Evolutionary conservation across 2,113 vertebrate species (phyloP).

Genomic region (Pseudonaja textilis): DNA sequence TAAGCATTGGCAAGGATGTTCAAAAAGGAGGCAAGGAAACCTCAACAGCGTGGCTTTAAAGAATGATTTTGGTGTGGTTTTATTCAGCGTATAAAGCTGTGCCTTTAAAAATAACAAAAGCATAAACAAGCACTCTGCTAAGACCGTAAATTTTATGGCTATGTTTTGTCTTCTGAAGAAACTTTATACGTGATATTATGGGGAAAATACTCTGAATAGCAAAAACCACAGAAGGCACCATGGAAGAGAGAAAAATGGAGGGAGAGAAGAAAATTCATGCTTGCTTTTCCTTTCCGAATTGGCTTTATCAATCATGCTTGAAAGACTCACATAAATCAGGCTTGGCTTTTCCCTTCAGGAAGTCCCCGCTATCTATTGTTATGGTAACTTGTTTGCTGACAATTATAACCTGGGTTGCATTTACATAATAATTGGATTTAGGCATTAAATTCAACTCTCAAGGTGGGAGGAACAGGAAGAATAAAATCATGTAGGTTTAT

Average conservation of each 20-base stretch:
- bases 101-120: slow-evolving; percentile 43
- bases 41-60: slow-evolving; percentile 56
- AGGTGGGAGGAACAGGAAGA: neutral
- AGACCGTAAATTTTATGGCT: slow-evolving; percentile 56
- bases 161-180: slow-evolving; percentile 53
- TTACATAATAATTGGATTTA: slow-evolving; percentile 70
- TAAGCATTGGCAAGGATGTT: slow-evolving; percentile 71
- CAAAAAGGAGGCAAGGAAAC: slow-evolving; percentile 40
- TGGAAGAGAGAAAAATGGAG: neutral
- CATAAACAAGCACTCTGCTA: neutral
- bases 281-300: slow-evolving; percentile 25
- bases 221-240: slow-evolving; percentile 23
- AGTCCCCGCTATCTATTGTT: slow-evolving; percentile 51
- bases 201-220: slow-evolving; percentile 29
- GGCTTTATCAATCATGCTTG: slow-evolving; percentile 57
- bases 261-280: neutral
- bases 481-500: neutral
- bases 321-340: slow-evolving; percentile 57
- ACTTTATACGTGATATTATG: slow-evolving; percentile 37
- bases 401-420: slow-evolving; percentile 60
- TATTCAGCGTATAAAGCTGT: neutral
- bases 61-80: slow-evolving; percentile 51
- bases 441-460: slow-evolving; percentile 58
- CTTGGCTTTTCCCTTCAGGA: slow-evolving; percentile 57
- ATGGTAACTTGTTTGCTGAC: slow-evolving; percentile 58